Base-by-base conservation (phyloP, 1,140 invertebrate genomes). In the Alviniconcha marisindica region DNA sequence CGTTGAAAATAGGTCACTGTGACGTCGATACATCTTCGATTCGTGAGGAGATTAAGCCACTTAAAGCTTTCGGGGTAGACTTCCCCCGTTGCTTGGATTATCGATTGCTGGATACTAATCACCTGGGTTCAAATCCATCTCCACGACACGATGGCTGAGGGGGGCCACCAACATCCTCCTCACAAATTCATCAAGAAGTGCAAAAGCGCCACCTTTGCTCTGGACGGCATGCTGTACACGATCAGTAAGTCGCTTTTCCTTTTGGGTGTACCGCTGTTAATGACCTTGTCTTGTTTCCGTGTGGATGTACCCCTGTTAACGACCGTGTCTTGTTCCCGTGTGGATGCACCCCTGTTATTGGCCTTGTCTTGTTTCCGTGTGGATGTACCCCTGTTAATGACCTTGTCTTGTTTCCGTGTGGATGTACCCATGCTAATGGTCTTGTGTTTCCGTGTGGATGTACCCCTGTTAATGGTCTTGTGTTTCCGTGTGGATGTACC, bases 141-240 rank as follows among this genome's bases (percentile, higher is more conserved):
- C 14, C 10, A 38, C 1, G 36, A 14, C 33, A 44, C 24, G 24
- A 66, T 66, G 78, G 78, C 36, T 18, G 38, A 80, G n/a, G 56
- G 78, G 15, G 79, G 84, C 31, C 73, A 77, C 44, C 38, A 76
- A 3, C 54, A 79, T 28, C 83, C 84, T 31, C 86, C 83, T 24
- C 71, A 86, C 21, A 85, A 82, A 71, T 83, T 83, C 51, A 89
- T 90, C 69, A 90, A 90, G 82, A 91, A 91, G 66, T 90, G 88
- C 86, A 90, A 90, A 77, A 91, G 96, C 91, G 96, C 96, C 28
- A 96, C 96, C 69, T 96, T 96, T 89, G 96, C 96, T 83, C 94
- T 96, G 90, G 96, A 96, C 92, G 96, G 96, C 87, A 96, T 95
- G 85, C 96, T 95, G 83, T 96, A 96, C 85, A 96, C 95, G 81